Evolutionary conservation across 2,797 vertebrate species (phyloP).

Genomic region (Anniella stebbinsi): DNA sequence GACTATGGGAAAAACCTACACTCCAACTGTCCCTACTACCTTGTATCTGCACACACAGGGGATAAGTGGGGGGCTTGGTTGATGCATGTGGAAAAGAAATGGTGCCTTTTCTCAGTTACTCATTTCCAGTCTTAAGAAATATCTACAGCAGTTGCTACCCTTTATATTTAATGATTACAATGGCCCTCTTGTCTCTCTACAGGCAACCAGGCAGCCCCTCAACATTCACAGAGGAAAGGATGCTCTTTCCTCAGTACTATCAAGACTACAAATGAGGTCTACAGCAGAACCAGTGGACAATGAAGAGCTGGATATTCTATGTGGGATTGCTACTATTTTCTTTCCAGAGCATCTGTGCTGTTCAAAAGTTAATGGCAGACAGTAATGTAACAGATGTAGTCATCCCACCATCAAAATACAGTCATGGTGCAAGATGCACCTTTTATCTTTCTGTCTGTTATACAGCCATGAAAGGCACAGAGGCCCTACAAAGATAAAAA

Average conservation of each 20-base stretch:
- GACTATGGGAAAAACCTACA: neutral
- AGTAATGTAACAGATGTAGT: neutral
- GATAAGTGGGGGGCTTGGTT: neutral
- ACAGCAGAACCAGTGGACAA: neutral
- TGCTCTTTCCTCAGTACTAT: neutral
- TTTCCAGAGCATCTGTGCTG: neutral
- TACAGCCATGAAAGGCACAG: neutral
- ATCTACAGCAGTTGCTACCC: neutral
- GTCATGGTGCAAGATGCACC: neutral
- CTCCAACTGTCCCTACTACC: neutral
- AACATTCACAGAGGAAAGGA: neutral
- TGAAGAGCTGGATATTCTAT: neutral
- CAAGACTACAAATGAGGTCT: neutral
- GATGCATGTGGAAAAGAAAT: neutral
- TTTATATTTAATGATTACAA: neutral
- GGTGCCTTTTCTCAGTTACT: neutral
- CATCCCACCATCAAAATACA: neutral
- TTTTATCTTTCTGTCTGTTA: neutral
- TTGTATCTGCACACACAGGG: neutral
- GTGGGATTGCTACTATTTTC: neutral
- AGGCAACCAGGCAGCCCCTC: neutral
- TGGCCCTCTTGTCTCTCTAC: neutral
- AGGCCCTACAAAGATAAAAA: neutral
- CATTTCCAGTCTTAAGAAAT: neutral
- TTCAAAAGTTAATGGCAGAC: neutral